phyloP scores from a whole-genome alignment of 2,797 vertebrate genomes.

The Tinamus major region DNA sequence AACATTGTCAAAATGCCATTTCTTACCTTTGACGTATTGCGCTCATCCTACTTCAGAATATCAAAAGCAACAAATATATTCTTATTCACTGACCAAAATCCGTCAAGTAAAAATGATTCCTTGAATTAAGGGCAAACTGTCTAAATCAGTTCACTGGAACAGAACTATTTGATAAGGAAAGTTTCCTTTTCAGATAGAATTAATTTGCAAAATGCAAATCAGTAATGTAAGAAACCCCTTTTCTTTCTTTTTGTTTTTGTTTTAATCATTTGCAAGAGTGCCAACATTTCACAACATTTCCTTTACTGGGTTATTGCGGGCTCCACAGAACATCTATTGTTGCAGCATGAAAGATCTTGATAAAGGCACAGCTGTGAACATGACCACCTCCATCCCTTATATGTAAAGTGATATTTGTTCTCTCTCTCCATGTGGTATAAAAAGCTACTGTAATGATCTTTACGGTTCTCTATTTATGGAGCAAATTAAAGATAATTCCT shows the following conservation, averaged over 20 bases:
- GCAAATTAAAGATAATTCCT: not conserved
- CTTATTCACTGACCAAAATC: not conserved
- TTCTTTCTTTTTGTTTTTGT: not conserved
- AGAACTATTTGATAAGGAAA: not conserved
- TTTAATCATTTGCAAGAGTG: not conserved
- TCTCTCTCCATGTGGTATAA: not conserved
- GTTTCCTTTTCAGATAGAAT: not conserved
- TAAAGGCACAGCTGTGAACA: not conserved
- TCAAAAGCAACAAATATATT: not conserved
- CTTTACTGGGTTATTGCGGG: not conserved
- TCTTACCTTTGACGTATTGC: not conserved
- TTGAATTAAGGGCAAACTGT: not conserved
- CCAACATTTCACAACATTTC: not conserved
- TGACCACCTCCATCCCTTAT: not conserved
- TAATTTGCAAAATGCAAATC: not conserved
- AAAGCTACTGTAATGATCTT: not conserved
- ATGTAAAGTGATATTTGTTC: not conserved
- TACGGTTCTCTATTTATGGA: not conserved
- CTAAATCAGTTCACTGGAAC: not conserved
- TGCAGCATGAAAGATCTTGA: not conserved
- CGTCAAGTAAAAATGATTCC: not conserved
- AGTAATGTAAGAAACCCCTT: not conserved
- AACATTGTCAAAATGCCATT: not conserved
- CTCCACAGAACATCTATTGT: not conserved
- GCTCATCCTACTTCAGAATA: not conserved